phyloP scores from a whole-genome alignment of 2,797 vertebrate genomes.

The Clarias pachynema region DNA sequence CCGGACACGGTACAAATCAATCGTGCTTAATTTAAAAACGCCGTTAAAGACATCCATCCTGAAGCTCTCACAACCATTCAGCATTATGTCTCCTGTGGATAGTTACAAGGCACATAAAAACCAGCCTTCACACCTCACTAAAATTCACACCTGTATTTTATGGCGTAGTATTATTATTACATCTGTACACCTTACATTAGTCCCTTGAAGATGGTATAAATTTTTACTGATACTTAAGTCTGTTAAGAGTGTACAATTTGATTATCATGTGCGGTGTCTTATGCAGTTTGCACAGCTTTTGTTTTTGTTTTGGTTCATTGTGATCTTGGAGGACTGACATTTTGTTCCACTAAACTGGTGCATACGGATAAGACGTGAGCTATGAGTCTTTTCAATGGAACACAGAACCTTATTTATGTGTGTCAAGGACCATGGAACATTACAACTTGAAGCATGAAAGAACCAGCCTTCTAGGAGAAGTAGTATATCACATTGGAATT shows the following conservation, averaged over 20 bases:
- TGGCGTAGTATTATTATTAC: neutral
- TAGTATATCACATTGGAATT: slow-evolving; percentile 14
- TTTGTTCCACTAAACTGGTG: neutral
- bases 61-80: neutral
- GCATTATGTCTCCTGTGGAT: neutral
- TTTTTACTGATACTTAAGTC: neutral
- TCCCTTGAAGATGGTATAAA: neutral
- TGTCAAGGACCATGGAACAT: slow-evolving; percentile 20
- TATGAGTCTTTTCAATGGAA: slow-evolving; percentile 10
- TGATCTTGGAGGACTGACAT: slow-evolving; percentile 1
- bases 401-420: slow-evolving; percentile 10
- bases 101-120: neutral
- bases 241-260: neutral
- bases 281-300: neutral
- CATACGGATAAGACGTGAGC: neutral
- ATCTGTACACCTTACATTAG: neutral
- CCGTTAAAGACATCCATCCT: neutral
- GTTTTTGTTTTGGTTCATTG: neutral
- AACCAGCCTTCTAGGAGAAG: slow-evolving; percentile 21
- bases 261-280: neutral
- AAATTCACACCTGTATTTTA: slow-evolving; percentile 6
- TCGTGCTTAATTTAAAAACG: no score
- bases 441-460: slow-evolving; percentile 22
- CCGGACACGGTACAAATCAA: no score
- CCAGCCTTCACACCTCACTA: neutral